Conservation (phyloP, 2,888 invertebrate genomes). For the Meiosimyza decipiens region DNA sequence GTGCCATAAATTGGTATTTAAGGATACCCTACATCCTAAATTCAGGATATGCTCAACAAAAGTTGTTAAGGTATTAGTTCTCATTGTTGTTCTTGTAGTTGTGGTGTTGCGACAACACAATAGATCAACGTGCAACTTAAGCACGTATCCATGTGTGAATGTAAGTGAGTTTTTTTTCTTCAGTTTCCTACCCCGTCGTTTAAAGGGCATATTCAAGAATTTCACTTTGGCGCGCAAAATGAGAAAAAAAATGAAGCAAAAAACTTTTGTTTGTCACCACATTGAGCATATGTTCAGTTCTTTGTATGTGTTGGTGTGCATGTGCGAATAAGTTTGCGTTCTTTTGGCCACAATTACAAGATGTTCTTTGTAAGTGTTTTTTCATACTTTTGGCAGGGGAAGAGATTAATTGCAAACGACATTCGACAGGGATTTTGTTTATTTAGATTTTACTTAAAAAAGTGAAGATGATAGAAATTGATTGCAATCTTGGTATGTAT, state of each 20-base stretch:
- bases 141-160: background rate
- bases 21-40: conserved; percentile 59
- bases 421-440: background rate
- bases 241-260: conserved; percentile 23
- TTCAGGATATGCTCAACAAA: conserved; percentile 14
- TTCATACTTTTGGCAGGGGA: background rate
- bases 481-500: too few relatives aligned
- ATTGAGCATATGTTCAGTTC: conserved; percentile 33
- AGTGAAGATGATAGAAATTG: too few relatives aligned
- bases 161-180: conserved; percentile 23
- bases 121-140: conserved; percentile 27
- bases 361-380: conserved; percentile 42
- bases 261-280: conserved; percentile 33
- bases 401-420: background rate
- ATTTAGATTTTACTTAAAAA: too few relatives aligned
- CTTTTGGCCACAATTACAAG: conserved; percentile 48
- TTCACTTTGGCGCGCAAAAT: background rate
- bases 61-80: conserved; percentile 44
- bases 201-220: background rate
- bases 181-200: conserved; percentile 4
- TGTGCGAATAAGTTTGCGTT: conserved; percentile 10
- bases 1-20: conserved; percentile 66
- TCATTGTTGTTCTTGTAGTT: conserved; percentile 36
- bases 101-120: conserved; percentile 41
- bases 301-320: conserved; percentile 3